A percentile compares a stretch with the other conserved stretches of the same genome.
phyloP scores from a whole-genome alignment of 2,113 vertebrate species.

The Myiagra hebetior region DNA sequence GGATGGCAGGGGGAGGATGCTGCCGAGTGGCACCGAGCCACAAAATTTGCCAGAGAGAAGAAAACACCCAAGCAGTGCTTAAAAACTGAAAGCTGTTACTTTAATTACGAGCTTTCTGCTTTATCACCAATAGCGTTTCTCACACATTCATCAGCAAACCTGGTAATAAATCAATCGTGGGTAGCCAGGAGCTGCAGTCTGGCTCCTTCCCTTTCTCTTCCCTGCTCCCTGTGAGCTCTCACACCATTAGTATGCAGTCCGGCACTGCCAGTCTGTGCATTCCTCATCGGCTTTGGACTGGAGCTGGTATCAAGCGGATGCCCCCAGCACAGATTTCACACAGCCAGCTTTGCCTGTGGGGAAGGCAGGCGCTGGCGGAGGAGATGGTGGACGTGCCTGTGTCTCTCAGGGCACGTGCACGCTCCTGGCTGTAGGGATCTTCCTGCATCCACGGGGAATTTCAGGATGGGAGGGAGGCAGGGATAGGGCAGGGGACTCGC shows the following conservation, averaged over 20 bases:
- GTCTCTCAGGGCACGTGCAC: background rate
- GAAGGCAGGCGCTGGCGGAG: background rate
- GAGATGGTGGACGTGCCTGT: background rate
- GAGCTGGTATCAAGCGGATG: constrained; percentile 32
- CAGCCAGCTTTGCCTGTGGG: background rate
- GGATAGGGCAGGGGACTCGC: background rate
- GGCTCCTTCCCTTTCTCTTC: constrained; percentile 51
- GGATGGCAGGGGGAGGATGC: background rate
- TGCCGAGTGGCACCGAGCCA: background rate
- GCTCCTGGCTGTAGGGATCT: fast-evolving
- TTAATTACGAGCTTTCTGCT: constrained; percentile 71
- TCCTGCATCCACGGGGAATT: background rate
- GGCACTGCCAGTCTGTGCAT: background rate
- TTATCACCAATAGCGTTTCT: constrained; percentile 64
- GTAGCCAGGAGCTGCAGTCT: constrained; percentile 69
- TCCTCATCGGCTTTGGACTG: constrained; percentile 27
- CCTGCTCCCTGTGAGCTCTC: constrained; percentile 25
- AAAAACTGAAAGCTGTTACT: constrained; percentile 71
- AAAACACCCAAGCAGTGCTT: constrained; percentile 39
- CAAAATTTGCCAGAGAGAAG: constrained; percentile 12
- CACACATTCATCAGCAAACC: constrained; percentile 71
- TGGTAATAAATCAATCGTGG: constrained; percentile 71
- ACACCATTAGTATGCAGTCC: constrained; percentile 61
- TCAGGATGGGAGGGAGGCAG: fast-evolving
- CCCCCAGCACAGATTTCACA: constrained; percentile 21